Percentiles rank a stretch among this genome's conserved stretches.
phyloP scores from a whole-genome alignment of 2,888 invertebrate genomes.

The Exephanes ischioxanthus region DNA sequence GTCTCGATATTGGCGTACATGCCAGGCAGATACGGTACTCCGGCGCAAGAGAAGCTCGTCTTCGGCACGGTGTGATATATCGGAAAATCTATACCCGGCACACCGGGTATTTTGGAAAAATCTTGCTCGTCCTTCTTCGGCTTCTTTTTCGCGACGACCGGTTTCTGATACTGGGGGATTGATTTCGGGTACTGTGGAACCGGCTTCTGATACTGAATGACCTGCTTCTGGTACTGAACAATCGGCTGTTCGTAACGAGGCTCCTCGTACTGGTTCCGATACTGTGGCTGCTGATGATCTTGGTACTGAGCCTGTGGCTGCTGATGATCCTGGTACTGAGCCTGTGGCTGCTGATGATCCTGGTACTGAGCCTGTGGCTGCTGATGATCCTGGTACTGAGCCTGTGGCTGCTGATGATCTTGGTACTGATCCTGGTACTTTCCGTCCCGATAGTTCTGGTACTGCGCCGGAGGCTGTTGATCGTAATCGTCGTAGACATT shows the following conservation, averaged over 20 bases:
- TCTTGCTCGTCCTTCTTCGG: conserved; percentile 89
- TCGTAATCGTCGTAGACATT: conserved; percentile 67
- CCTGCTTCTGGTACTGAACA: conserved; percentile 75
- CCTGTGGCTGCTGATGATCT: background rate
- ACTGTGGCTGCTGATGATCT: conserved; percentile 15
- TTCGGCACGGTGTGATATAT: conserved; percentile 92
- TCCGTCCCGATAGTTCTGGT: conserved; percentile 39
- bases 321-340: conserved; percentile 11
- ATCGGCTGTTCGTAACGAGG: conserved; percentile 75
- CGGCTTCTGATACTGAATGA: conserved; percentile 75
- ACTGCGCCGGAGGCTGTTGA: conserved; percentile 22
- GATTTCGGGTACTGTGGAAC: conserved; percentile 75
- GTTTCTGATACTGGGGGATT: conserved; percentile 67
- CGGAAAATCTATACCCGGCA: conserved; percentile 93
- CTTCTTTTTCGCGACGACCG: conserved; percentile 74
- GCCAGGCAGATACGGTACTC: conserved; percentile 93
- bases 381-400: conserved; percentile 35
- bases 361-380: conserved; percentile 25
- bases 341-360: conserved; percentile 25
- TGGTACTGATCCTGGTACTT: conserved; percentile 9
- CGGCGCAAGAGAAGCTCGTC: conserved; percentile 92
- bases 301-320: conserved; percentile 14
- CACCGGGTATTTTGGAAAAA: conserved; percentile 92
- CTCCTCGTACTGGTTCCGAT: conserved; percentile 49
- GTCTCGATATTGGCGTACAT: conserved; percentile 97